These are phyloP conservation scores for Diarsia mendica DNA, from an alignment of 2,888 invertebrate species.

Conservation along the genomic window DNA sequence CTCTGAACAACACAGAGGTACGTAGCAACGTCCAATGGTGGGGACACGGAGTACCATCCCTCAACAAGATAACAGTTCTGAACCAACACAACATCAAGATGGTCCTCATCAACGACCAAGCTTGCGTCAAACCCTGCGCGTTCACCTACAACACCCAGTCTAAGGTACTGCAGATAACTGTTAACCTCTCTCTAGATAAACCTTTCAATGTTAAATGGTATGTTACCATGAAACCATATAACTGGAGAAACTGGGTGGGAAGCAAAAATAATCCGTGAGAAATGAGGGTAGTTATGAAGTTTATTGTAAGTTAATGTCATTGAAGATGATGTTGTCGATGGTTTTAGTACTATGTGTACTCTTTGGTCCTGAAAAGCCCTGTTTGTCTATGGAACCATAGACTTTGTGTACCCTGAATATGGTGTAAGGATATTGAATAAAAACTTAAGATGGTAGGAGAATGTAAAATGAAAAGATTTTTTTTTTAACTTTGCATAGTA, in stretches of 20 bases:
- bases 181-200: conserved; percentile 80
- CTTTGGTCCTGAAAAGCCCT: conserved; percentile 37
- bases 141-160: conserved; percentile 74
- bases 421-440: neutral
- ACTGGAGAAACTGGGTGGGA: conserved; percentile 59
- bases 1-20: conserved; percentile 74
- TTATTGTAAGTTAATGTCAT: conserved; percentile 41
- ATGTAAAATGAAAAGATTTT: conserved; percentile 1
- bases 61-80: conserved; percentile 78
- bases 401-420: conserved; percentile 31
- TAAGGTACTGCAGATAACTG: conserved; percentile 75
- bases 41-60: conserved; percentile 85
- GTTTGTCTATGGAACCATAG: conserved; percentile 43
- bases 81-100: conserved; percentile 74
- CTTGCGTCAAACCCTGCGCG: conserved; percentile 75
- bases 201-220: conserved; percentile 81
- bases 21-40: conserved; percentile 82
- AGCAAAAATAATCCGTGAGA: conserved; percentile 49
- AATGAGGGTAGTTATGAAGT: conserved; percentile 30
- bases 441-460: neutral
- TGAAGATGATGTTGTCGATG: conserved; percentile 6
- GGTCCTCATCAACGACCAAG: conserved; percentile 75
- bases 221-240: conserved; percentile 59
- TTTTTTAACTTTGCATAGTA: conserved; percentile 1
- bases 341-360: conserved; percentile 43